phyloP scores from a whole-genome alignment of 2,888 invertebrate species.

The Augochlorella aurata region DNA sequence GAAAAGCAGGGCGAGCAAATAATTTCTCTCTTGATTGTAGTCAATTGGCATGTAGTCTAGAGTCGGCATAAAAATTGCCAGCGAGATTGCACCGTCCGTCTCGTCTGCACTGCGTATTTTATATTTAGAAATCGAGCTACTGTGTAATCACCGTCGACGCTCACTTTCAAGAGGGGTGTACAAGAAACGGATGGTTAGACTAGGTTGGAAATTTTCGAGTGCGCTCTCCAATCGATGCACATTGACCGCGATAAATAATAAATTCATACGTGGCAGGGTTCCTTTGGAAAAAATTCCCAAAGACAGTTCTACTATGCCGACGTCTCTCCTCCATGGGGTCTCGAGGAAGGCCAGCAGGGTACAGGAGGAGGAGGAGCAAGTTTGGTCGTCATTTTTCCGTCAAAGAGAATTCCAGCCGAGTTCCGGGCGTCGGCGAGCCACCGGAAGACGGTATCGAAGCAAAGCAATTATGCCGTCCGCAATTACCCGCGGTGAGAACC shows the following conservation, averaged over 20 bases:
- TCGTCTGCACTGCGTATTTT: no score
- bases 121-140: no score
- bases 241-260: background rate
- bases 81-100: no score
- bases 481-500: conserved; percentile 31
- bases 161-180: no score
- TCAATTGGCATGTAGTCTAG: no score
- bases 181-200: background rate
- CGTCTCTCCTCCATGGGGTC: background rate
- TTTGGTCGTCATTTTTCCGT: background rate
- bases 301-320: no score
- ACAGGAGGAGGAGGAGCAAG: background rate
- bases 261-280: background rate
- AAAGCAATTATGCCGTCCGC: conserved; percentile 35
- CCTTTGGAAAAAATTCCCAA: background rate
- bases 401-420: background rate
- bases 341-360: background rate
- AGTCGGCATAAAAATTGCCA: no score
- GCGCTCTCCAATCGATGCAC: background rate
- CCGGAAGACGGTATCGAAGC: conserved; percentile 37
- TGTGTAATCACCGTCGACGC: no score
- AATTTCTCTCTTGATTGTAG: no score
- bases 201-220: background rate
- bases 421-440: background rate
- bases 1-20: no score